These are phyloP conservation scores for Empis stercorea DNA, from an alignment of 2,888 invertebrate species.

Conservation along the genomic window DNA sequence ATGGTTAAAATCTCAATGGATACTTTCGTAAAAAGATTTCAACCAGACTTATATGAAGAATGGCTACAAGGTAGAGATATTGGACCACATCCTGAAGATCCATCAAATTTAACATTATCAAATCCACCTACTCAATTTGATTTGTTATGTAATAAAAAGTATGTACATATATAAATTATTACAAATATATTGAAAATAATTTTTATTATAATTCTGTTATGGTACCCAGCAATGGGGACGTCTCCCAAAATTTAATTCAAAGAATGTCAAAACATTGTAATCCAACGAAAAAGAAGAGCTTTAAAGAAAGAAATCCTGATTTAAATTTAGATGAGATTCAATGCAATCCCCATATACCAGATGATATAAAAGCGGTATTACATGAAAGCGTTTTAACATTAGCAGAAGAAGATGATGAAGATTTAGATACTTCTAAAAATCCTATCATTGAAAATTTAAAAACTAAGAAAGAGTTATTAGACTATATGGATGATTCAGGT, in stretches of 20 bases:
- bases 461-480: constrained; percentile 32
- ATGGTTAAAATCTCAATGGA: constrained; percentile 99
- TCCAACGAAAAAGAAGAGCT: constrained; percentile 33
- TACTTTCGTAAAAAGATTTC: constrained; percentile 89
- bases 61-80: constrained; percentile 86
- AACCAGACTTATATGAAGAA: constrained; percentile 72
- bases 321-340: constrained; percentile 36
- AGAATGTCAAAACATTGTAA: constrained; percentile 37
- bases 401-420: not conserved
- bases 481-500: constrained; percentile 34
- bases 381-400: constrained; percentile 31
- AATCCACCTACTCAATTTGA: constrained; percentile 74
- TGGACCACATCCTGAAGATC: constrained; percentile 89
- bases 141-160: constrained; percentile 66
- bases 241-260: constrained; percentile 21
- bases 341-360: constrained; percentile 35
- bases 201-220: not conserved
- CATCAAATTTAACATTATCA: constrained; percentile 47
- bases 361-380: constrained; percentile 34
- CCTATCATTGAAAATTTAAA: constrained; percentile 24
- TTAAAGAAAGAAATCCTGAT: constrained; percentile 36
- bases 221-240: constrained; percentile 17
- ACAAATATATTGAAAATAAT: not conserved
- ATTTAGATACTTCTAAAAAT: constrained; percentile 18
- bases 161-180: no score